Evolutionary conservation across 2,888 invertebrate species (phyloP), one percentile per base, ranked within the genome.

Genomic region (Psococerastis gibbosa): DNA sequence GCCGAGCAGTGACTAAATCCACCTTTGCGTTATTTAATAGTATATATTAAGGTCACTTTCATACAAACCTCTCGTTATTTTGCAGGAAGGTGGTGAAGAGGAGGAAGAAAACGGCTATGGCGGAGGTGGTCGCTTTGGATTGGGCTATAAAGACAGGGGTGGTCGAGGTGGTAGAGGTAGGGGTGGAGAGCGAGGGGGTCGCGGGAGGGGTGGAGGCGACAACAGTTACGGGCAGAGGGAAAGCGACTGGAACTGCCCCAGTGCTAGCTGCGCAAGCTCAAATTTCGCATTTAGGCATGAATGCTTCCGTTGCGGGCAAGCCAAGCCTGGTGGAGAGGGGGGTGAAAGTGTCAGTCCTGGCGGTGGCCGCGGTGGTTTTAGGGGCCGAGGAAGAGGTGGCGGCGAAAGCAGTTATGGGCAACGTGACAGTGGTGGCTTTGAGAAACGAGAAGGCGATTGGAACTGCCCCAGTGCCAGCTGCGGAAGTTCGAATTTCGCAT

Each of bases 381-480:
- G 53, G 15, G 50, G 54, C n/a, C 63, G 64, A 49, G 65, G 67
- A n/a, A 65, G 57, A 34, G 57, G 59, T 5, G 57, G 67, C 34
- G 68, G 67, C 53, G 73, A 72, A 55, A 71, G 72, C 55, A 73
- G 75, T 56, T 77, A 74, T 52, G 73, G 66, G 15, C 43, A 43
- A 11, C 42, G 47, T 9, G 46, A 44, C 17, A 42, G 35, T 22
- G 43, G n/a, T n/a, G n/a, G 52, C 5, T 52, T 52, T 15, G 49
- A 50, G 3, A 51, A 52, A 3, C 49, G 52, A n/a, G 45, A 44
- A 15, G 47, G 45, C 9, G 22, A 32, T 8, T 34, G 50, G 0
- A 52, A 55, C 3, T 52, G 54, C 16, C 50, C 53, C 1, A 52
- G 54, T 5, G 52, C 50, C 32, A 46, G 50, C 6, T 44, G 49